Percentiles rank a stretch among this genome's conserved stretches.
phyloP scores from a whole-genome alignment of 2,888 invertebrate genomes.

The Volucella bombylans region DNA sequence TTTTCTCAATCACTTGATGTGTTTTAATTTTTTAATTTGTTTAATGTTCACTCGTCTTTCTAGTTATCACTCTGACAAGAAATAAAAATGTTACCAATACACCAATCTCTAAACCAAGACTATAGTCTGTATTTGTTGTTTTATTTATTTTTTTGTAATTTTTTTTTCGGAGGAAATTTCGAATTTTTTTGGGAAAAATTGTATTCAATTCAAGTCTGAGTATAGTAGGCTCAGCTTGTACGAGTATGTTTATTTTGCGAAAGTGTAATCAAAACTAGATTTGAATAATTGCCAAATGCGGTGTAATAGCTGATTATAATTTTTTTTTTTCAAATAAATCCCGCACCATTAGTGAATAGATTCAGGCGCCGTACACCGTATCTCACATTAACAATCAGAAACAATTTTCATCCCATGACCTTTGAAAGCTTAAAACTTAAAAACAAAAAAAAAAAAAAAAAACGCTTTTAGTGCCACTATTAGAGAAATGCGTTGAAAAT shows the following conservation, averaged over 20 bases:
- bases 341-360: too few species aligned
- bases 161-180: too few species aligned
- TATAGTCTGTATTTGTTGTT: too few species aligned
- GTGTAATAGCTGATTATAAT: conserved; percentile 31
- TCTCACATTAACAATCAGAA: background rate
- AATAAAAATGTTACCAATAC: too few species aligned
- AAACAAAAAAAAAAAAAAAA: background rate
- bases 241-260: conserved; percentile 44
- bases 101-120: too few species aligned
- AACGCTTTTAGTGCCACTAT: background rate
- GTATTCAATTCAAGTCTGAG: background rate
- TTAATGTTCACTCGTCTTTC: conserved; percentile 37
- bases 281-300: conserved; percentile 26
- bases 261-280: conserved; percentile 52
- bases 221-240: background rate
- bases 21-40: too few species aligned
- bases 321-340: too few species aligned
- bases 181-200: background rate
- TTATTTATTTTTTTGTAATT: too few species aligned
- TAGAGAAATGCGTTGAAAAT: conserved; percentile 23
- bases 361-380: conserved; percentile 5
- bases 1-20: background rate
- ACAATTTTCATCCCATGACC: conserved; percentile 40
- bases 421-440: conserved; percentile 21
- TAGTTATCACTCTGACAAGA: too few species aligned